Evolutionary conservation across 2,888 invertebrate genomes (phyloP).

Genomic region (Tachina fera): DNA sequence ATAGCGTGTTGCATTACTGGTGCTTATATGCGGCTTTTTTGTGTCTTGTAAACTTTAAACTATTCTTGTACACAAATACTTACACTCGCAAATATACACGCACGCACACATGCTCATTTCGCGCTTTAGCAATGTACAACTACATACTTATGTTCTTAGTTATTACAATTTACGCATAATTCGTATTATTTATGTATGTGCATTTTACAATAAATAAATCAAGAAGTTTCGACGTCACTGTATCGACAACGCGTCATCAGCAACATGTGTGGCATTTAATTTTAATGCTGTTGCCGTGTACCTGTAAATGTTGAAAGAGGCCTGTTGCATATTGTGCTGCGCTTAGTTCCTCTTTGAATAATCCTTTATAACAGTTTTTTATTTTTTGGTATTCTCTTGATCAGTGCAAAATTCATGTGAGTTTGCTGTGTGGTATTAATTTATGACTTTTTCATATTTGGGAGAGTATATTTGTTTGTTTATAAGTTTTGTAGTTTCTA

Average conservation of each 20-base stretch:
- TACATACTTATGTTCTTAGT: conserved; percentile 21
- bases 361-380: conserved; percentile 37
- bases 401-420: not conserved
- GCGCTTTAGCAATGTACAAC: not conserved
- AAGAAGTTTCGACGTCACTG: conserved; percentile 66
- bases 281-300: conserved; percentile 40
- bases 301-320: not conserved
- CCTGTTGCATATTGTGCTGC: conserved; percentile 15
- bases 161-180: conserved; percentile 66
- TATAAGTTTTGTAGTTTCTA: not conserved
- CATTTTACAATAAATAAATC: conserved; percentile 70
- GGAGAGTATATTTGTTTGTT: not conserved
- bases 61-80: conserved; percentile 12
- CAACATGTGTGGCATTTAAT: conserved; percentile 68
- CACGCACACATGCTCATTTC: conserved; percentile 3
- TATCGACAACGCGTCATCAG: conserved; percentile 71
- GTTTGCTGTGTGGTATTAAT: not conserved
- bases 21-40: conserved; percentile 46
- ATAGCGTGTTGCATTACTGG: conserved; percentile 14
- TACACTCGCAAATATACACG: not conserved
- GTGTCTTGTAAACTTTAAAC: conserved; percentile 31
- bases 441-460: not conserved
- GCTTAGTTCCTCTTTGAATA: conserved; percentile 47
- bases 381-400: not conserved
- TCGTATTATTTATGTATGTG: conserved; percentile 70